Evolutionary conservation across 2,888 invertebrate species (phyloP).

Genomic region (Hirtodrosophila confusa): DNA sequence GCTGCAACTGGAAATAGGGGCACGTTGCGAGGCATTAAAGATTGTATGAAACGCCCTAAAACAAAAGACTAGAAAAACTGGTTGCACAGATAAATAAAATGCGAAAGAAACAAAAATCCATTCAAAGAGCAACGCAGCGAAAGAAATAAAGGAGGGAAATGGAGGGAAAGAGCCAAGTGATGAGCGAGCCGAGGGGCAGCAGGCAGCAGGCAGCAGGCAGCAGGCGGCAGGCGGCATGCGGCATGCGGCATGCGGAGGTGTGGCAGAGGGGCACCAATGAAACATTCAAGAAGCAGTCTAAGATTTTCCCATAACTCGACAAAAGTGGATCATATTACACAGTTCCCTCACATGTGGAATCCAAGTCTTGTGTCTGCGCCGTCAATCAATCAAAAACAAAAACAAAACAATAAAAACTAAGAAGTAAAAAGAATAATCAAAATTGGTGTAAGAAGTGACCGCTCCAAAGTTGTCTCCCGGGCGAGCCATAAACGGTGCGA

Average conservation of each 20-base stretch:
- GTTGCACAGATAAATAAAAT: constrained; percentile 47
- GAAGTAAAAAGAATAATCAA: constrained; percentile 11
- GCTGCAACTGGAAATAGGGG: constrained; percentile 47
- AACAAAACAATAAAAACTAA: not conserved
- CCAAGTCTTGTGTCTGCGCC: constrained; percentile 14
- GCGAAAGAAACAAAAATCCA: constrained; percentile 25
- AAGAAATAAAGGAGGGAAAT: constrained; percentile 7
- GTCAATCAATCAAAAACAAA: constrained; percentile 12
- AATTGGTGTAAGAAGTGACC: constrained; percentile 24
- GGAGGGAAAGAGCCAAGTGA: constrained; percentile 1
- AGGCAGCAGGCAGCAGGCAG: too few species aligned
- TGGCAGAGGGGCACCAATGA: not conserved
- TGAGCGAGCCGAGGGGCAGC: not conserved
- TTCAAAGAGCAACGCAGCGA: constrained; percentile 17
- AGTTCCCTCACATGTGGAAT: constrained; percentile 24
- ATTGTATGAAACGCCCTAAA: constrained; percentile 46
- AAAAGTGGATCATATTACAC: constrained; percentile 50
- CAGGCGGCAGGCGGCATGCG: constrained; percentile 7
- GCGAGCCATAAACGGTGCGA: constrained; percentile 71
- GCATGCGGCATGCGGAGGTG: constrained; percentile 19
- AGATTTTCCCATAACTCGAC: constrained; percentile 39
- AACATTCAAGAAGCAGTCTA: constrained; percentile 30
- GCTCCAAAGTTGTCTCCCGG: constrained; percentile 37
- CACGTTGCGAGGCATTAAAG: constrained; percentile 45
- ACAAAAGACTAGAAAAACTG: constrained; percentile 73